Evolutionary conservation across 2,113 vertebrate species (phyloP).

Genomic region (Promerops cafer): DNA sequence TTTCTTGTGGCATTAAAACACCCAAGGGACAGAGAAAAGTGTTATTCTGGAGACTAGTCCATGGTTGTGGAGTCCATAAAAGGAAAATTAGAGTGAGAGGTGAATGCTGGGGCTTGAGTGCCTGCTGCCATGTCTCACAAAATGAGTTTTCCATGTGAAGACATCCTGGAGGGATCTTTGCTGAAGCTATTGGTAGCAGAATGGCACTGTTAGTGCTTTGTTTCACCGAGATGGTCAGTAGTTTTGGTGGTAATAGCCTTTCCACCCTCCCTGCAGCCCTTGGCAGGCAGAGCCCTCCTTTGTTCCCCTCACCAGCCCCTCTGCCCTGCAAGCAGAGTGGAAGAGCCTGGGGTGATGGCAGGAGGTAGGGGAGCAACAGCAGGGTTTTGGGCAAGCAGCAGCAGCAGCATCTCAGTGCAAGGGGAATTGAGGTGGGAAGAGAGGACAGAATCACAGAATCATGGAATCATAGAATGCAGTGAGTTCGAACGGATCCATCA

Average conservation of each 20-base stretch:
- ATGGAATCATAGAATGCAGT: neutral
- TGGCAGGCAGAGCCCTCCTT: neutral
- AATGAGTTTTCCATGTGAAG: neutral
- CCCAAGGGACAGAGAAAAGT: neutral
- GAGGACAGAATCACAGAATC: neutral
- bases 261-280: neutral
- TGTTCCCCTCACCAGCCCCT: neutral
- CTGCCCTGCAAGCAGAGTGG: neutral
- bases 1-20: neutral
- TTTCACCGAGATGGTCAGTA: neutral
- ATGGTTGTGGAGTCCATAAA: neutral
- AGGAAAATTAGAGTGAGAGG: neutral
- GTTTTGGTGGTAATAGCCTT: neutral
- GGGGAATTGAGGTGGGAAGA: neutral
- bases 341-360: neutral
- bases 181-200: neutral
- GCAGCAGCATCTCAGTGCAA: neutral
- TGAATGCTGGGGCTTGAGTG: neutral
- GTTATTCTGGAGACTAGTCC: neutral
- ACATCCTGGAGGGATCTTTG: neutral
- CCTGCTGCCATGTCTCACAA: neutral
- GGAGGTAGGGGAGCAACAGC: fast-evolving
- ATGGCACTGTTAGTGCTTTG: neutral
- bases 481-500: neutral
- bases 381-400: neutral